A percentile compares a stretch with the other conserved stretches of the same genome.
phyloP scores from a whole-genome alignment of 2,888 invertebrate species.

The Drosophila demipolita region DNA sequence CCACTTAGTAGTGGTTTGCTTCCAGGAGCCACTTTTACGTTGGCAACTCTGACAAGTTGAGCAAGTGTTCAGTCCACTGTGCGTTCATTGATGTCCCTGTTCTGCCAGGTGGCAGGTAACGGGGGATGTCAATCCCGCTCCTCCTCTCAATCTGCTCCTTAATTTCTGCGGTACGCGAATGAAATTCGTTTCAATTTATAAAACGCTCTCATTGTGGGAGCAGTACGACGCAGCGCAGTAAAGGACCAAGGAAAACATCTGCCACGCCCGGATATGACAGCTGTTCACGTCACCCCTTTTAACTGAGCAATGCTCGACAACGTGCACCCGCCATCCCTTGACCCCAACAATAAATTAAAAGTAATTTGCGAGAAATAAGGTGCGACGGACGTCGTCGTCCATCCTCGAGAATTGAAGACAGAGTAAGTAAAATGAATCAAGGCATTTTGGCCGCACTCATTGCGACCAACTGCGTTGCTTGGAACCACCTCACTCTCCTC shows the following conservation, averaged over 20 bases:
- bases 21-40: conserved; percentile 7
- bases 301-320: not conserved
- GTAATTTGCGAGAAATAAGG: conserved; percentile 64
- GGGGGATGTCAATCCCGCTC: conserved; percentile 4
- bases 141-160: conserved; percentile 18
- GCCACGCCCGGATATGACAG: conserved; percentile 56
- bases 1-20: not conserved
- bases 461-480: conserved; percentile 39
- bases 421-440: conserved; percentile 52
- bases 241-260: conserved; percentile 39
- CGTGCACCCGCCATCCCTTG: not conserved
- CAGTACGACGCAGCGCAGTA: conserved; percentile 51
- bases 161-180: conserved; percentile 34
- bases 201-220: conserved; percentile 62
- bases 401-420: not conserved
- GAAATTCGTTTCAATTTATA: conserved; percentile 73
- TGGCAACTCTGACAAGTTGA: conserved; percentile 6
- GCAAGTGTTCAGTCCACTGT: conserved; percentile 6
- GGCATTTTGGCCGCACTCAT: conserved; percentile 54
- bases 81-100: not conserved
- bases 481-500: not conserved
- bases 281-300: conserved; percentile 57
- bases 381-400: conserved; percentile 14
- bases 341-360: conserved; percentile 68
- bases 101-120: conserved; percentile 3